Evolutionary conservation across 2,888 invertebrate genomes (phyloP).

Genomic region (Xanthia togata): DNA sequence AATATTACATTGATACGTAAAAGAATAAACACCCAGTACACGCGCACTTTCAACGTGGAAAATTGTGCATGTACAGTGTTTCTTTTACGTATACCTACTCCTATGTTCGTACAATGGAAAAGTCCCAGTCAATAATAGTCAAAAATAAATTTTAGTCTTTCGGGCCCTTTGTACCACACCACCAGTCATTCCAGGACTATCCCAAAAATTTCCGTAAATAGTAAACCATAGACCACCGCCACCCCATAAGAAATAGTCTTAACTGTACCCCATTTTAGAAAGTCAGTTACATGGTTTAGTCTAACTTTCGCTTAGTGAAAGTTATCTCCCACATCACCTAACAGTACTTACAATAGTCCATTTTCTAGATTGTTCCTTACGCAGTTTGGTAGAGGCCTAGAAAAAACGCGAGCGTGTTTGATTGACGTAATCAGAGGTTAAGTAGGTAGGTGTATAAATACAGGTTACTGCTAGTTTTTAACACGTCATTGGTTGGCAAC

Average conservation of each 20-base stretch:
- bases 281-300: conserved; percentile 43
- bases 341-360: conserved; percentile 50
- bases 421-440: conserved; percentile 30
- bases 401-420: conserved; percentile 10
- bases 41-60: too few species aligned
- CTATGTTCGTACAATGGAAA: too few species aligned
- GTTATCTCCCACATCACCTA: conserved; percentile 55
- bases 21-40: too few species aligned
- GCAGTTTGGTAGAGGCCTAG: conserved; percentile 8
- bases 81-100: too few species aligned
- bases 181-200: background rate
- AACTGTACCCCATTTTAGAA: conserved; percentile 56
- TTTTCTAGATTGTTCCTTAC: conserved; percentile 42
- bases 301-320: conserved; percentile 58
- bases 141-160: too few species aligned
- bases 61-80: too few species aligned
- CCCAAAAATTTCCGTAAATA: background rate
- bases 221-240: conserved; percentile 4
- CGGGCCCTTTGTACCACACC: background rate
- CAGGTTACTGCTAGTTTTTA: background rate
- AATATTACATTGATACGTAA: too few species aligned
- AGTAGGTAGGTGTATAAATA: conserved; percentile 17
- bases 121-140: too few species aligned
- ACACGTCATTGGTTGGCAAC: background rate
- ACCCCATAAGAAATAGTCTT: conserved; percentile 20